phyloP scores from a whole-genome alignment of 92 coral and sea anemone genomes.

The Parazoanthus swiftii region DNA sequence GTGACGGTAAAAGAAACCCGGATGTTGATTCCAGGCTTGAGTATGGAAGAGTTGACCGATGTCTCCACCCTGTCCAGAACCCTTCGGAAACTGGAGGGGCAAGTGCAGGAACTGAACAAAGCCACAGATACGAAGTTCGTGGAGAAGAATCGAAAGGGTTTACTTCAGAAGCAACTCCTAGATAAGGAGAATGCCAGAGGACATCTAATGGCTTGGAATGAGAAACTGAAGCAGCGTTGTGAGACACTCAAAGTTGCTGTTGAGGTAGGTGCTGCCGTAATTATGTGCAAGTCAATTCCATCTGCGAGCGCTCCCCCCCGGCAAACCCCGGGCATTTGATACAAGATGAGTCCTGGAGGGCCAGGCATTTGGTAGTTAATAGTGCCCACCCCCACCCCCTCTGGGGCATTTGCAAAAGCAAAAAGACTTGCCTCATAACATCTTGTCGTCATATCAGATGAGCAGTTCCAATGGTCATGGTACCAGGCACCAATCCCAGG shows the following conservation, averaged over 20 bases:
- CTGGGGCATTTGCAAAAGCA: too few species aligned
- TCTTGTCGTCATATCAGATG: too few species aligned
- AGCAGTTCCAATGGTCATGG: too few species aligned
- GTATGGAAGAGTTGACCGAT: slow-evolving; percentile 77
- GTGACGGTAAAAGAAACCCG: slow-evolving; percentile 57
- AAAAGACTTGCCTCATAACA: too few species aligned
- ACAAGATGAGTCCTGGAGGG: too few species aligned
- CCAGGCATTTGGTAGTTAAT: too few species aligned
- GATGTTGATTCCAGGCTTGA: slow-evolving; percentile 79
- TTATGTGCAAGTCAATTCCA: too few species aligned
- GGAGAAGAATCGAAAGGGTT: slow-evolving; percentile 66
- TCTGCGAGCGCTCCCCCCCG: too few species aligned
- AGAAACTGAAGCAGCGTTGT: slow-evolving; percentile 66
- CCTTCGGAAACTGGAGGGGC: slow-evolving; percentile 59
- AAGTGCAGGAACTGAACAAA: slow-evolving; percentile 63
- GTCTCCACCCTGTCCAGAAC: slow-evolving; percentile 66
- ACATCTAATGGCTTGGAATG: slow-evolving; percentile 51
- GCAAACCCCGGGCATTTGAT: too few species aligned
- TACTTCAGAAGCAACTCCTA: slow-evolving; percentile 69
- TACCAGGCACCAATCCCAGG: too few species aligned
- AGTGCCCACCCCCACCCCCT: too few species aligned
- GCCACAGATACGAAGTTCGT: slow-evolving; percentile 68
- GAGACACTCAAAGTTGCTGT: slow-evolving; percentile 86
- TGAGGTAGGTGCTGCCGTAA: slow-evolving; percentile 62
- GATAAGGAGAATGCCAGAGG: slow-evolving; percentile 65